Conservation (phyloP, 1,140 invertebrate species). For the Chrysomallon squamiferum region DNA sequence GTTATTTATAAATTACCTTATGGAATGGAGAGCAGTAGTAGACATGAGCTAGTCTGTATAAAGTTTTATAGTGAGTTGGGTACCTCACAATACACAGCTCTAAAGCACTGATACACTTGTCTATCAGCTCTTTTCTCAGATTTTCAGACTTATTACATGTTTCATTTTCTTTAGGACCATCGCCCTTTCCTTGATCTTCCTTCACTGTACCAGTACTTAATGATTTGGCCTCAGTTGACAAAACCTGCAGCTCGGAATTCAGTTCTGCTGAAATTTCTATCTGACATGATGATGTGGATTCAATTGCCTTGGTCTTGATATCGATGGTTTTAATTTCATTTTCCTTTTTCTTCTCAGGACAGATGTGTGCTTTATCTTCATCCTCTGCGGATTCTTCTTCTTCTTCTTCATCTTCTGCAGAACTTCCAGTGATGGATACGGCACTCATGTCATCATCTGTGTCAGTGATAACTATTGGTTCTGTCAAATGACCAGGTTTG, state of each 20-base stretch:
- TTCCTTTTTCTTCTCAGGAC: background rate
- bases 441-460: background rate
- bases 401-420: conserved; percentile 3
- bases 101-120: conserved; percentile 76
- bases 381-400: background rate
- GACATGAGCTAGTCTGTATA: conserved; percentile 85
- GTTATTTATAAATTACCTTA: too few species aligned
- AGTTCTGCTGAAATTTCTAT: background rate
- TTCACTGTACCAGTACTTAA: background rate
- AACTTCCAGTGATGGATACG: background rate
- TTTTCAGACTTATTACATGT: conserved; percentile 3
- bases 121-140: conserved; percentile 51
- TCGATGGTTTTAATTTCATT: background rate
- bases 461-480: too few species aligned
- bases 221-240: background rate
- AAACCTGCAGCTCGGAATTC: too few species aligned
- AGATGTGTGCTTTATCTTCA: conserved; percentile 4
- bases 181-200: background rate
- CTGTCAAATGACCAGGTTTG: too few species aligned
- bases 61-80: conserved; percentile 90
- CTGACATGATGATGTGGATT: background rate
- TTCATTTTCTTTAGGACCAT: background rate
- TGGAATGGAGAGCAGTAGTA: conserved; percentile 75
- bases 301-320: background rate
- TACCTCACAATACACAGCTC: conserved; percentile 85